Conservation (phyloP, 2,888 invertebrate species). For the Coelinius sp. region DNA sequence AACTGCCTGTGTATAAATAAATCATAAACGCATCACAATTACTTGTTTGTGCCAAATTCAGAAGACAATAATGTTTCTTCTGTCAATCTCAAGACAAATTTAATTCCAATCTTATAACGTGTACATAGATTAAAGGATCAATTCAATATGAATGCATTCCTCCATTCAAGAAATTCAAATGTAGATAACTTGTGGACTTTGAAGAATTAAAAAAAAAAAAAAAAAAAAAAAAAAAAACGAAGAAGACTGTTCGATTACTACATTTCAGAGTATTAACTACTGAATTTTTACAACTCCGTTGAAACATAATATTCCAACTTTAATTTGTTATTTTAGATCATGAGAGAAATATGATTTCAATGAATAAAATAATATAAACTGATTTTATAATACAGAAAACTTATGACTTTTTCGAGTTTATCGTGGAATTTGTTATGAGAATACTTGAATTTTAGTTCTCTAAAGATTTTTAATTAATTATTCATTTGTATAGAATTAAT, state of each 20-base stretch:
- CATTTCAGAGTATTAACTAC: conserved; percentile 14
- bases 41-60: conserved; percentile 56
- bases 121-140: background rate
- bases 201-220: background rate
- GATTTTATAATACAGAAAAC: background rate
- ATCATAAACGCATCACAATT: conserved; percentile 10
- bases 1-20: conserved; percentile 15
- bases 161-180: background rate
- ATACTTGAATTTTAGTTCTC: background rate
- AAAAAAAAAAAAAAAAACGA: background rate
- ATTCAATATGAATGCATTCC: background rate
- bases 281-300: background rate
- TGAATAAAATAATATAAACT: background rate
- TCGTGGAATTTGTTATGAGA: background rate
- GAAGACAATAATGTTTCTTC: conserved; percentile 57
- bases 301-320: background rate
- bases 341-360: background rate
- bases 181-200: background rate
- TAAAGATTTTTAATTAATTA: background rate
- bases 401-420: conserved; percentile 1
- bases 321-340: background rate
- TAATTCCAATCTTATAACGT: background rate
- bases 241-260: conserved; percentile 51
- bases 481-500: background rate
- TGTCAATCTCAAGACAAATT: conserved; percentile 5